phyloP scores from a whole-genome alignment of 2,113 vertebrate species.

The Climacteris rufus region DNA sequence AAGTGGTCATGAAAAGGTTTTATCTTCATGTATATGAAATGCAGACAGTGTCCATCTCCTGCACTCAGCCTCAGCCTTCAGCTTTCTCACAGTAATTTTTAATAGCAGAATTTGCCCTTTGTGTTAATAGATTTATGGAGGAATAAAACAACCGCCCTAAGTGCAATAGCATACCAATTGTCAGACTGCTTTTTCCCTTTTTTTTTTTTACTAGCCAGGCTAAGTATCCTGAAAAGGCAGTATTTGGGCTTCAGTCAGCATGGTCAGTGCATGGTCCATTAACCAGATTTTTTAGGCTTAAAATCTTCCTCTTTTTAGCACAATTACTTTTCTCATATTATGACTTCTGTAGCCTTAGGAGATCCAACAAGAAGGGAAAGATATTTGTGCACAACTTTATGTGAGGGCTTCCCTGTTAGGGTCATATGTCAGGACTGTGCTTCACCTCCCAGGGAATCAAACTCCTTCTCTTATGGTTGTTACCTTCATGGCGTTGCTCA shows the following conservation, averaged over 20 bases:
- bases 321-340: neutral
- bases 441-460: neutral
- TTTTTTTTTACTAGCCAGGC: neutral
- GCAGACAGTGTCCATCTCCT: neutral
- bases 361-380: neutral
- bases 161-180: neutral
- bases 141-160: neutral
- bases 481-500: neutral
- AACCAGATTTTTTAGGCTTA: neutral
- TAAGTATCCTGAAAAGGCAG: neutral
- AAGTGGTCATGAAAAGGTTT: neutral
- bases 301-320: neutral
- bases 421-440: neutral
- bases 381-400: neutral
- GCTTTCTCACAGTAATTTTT: neutral
- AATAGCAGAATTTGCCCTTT: neutral
- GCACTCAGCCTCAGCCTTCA: neutral
- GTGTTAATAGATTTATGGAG: neutral
- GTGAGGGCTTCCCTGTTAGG: neutral
- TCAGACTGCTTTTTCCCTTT: neutral
- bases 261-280: neutral
- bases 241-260: neutral
- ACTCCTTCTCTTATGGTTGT: neutral
- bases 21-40: neutral
- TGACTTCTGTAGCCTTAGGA: neutral